Evolutionary conservation across 2,888 invertebrate genomes (phyloP).

Genomic region (Ophion obscuratus): DNA sequence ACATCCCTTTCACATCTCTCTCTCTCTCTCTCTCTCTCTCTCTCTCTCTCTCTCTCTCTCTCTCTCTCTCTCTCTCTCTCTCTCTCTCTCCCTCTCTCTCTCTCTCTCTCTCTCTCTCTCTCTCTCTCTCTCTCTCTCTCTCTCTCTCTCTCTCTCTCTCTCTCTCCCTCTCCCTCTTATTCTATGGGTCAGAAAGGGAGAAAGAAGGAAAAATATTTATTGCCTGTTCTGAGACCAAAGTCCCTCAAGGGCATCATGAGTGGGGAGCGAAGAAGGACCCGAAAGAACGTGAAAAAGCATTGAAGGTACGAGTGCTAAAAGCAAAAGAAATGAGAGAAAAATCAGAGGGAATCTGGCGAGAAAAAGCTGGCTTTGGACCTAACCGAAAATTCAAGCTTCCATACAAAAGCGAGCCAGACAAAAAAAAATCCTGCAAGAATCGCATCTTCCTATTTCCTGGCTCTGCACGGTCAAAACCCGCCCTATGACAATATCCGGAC

Average conservation of each 20-base stretch:
- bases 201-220: slow-evolving; percentile 1
- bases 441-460: neutral
- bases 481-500: slow-evolving; percentile 1
- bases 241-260: too few species aligned
- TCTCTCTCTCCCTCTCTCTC: neutral
- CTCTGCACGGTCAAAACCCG: neutral
- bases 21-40: neutral
- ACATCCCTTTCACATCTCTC: slow-evolving; percentile 9
- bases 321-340: slow-evolving; percentile 1
- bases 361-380: slow-evolving; percentile 43
- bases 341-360: slow-evolving; percentile 20
- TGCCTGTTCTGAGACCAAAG: neutral
- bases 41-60: neutral
- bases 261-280: neutral
- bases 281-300: slow-evolving; percentile 12
- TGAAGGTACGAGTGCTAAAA: neutral
- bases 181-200: slow-evolving; percentile 24
- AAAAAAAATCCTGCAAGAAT: slow-evolving; percentile 27
- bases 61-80: neutral
- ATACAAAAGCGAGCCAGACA: slow-evolving; percentile 41
- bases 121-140: neutral
- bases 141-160: neutral
- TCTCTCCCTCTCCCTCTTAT: neutral
- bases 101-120: neutral
- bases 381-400: slow-evolving; percentile 50